Evolutionary conservation across 2,113 vertebrate species (phyloP).

Genomic region (Osmerus mordax): DNA sequence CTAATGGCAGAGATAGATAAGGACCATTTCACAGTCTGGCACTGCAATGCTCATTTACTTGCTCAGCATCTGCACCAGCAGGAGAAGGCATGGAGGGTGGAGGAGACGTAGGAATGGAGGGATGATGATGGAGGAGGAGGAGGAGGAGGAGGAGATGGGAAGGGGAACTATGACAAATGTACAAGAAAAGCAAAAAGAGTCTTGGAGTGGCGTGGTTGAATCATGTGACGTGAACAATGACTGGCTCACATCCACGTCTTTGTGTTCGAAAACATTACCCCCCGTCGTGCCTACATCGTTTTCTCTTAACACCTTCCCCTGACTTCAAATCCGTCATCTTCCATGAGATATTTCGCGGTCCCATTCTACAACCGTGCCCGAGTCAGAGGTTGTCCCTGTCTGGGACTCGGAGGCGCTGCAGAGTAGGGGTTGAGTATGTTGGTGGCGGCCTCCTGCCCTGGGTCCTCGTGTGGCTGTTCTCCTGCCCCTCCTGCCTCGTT

Average conservation of each 20-base stretch:
- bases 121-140: neutral
- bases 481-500: neutral
- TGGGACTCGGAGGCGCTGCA: neutral
- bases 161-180: conserved; percentile 17
- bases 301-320: too few relatives aligned
- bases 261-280: too few relatives aligned
- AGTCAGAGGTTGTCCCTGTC: neutral
- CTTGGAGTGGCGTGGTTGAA: too few relatives aligned
- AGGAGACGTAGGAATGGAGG: neutral
- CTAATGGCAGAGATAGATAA: conserved; percentile 72
- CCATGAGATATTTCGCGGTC: neutral
- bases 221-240: too few relatives aligned
- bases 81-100: conserved; percentile 23
- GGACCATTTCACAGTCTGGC: conserved; percentile 61
- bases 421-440: neutral
- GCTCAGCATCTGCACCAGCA: conserved; percentile 45
- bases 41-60: conserved; percentile 52
- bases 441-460: neutral
- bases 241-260: too few relatives aligned
- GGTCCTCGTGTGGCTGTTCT: neutral
- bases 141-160: neutral
- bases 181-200: conserved; percentile 24
- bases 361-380: neutral
- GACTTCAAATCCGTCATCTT: neutral
- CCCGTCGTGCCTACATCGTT: neutral